A percentile compares a stretch with the other conserved stretches of the same genome.
phyloP scores from a whole-genome alignment of 2,797 vertebrate genomes.

The Eulemur coronatus region DNA sequence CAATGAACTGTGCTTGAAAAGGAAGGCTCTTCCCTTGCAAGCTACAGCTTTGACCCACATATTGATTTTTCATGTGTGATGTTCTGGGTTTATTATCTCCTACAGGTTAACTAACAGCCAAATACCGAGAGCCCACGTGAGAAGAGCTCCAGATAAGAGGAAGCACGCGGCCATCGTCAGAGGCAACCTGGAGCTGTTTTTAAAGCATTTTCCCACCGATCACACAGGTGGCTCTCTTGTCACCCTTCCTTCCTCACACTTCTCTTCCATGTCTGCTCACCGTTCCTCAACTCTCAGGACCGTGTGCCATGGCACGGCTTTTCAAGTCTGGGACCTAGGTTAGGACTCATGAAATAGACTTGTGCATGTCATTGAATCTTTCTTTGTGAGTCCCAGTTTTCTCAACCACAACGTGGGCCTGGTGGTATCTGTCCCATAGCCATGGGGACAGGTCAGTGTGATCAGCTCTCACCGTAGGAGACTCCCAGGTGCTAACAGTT shows the following conservation, averaged over 20 bases:
- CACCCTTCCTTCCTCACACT: background rate
- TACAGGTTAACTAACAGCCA: background rate
- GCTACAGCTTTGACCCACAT: background rate
- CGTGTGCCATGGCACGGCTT: fast-evolving
- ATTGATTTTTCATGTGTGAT: conserved; percentile 19
- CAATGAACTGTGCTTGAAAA: background rate
- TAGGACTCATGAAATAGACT: fast-evolving
- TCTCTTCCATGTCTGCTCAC: background rate
- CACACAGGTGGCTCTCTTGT: background rate
- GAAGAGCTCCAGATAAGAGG: background rate
- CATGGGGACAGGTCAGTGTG: background rate
- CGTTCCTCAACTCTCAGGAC: background rate
- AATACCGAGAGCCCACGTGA: background rate
- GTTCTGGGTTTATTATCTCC: conserved; percentile 41
- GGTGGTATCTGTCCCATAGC: fast-evolving
- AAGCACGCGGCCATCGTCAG: fast-evolving
- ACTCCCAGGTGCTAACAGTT: background rate
- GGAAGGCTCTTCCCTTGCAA: background rate
- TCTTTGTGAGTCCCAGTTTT: background rate
- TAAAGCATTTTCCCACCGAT: background rate
- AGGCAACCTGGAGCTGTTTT: background rate
- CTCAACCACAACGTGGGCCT: background rate
- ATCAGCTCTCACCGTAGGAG: background rate
- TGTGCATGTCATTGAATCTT: fast-evolving
- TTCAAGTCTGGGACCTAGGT: background rate